Percentiles rank a stretch among this genome's conserved stretches.
Evolutionary conservation across 92 coral and sea anemone genomes (phyloP).

Genomic region (Nematostella vectensis): DNA sequence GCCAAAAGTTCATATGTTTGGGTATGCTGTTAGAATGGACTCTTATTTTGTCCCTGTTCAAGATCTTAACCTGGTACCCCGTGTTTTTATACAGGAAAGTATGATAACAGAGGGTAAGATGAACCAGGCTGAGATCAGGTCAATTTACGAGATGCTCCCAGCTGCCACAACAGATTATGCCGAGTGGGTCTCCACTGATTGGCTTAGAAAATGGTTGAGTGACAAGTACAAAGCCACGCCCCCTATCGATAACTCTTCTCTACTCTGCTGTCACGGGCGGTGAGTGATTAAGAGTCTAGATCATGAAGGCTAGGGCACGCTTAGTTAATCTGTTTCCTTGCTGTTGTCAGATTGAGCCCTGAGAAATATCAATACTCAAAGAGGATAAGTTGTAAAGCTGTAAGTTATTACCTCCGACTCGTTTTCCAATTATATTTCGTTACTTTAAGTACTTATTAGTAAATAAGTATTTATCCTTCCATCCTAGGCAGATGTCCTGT

Average conservation of each 20-base stretch:
- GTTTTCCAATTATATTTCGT: too few relatives aligned
- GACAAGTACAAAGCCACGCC: slow-evolving; percentile 53
- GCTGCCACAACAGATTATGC: slow-evolving; percentile 31
- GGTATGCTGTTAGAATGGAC: too few relatives aligned
- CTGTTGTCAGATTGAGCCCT: slow-evolving; percentile 70
- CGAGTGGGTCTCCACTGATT: slow-evolving; percentile 87
- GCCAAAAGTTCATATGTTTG: too few relatives aligned
- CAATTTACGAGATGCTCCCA: slow-evolving; percentile 56
- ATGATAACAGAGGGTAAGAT: slow-evolving; percentile 56
- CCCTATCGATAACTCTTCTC: slow-evolving; percentile 76
- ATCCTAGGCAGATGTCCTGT: slow-evolving; percentile 62
- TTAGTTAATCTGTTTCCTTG: too few relatives aligned
- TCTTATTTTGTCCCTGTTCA: too few relatives aligned
- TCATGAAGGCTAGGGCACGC: too few relatives aligned
- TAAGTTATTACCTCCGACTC: slow-evolving; percentile 34
- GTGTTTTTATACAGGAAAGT: slow-evolving; percentile 29
- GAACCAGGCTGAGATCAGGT: slow-evolving; percentile 66
- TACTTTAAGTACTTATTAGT: too few relatives aligned
- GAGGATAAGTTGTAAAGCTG: slow-evolving; percentile 68
- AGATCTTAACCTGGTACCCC: too few relatives aligned
- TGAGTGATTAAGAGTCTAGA: slow-evolving; percentile 16
- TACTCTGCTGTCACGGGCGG: slow-evolving; percentile 88
- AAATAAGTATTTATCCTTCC: neutral
- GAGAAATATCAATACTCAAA: slow-evolving; percentile 76
- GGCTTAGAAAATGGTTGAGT: slow-evolving; percentile 80